These are phyloP conservation scores for Notothenia rossii DNA, from an alignment of 2,113 vertebrate genomes.

Conservation along the genomic window DNA sequence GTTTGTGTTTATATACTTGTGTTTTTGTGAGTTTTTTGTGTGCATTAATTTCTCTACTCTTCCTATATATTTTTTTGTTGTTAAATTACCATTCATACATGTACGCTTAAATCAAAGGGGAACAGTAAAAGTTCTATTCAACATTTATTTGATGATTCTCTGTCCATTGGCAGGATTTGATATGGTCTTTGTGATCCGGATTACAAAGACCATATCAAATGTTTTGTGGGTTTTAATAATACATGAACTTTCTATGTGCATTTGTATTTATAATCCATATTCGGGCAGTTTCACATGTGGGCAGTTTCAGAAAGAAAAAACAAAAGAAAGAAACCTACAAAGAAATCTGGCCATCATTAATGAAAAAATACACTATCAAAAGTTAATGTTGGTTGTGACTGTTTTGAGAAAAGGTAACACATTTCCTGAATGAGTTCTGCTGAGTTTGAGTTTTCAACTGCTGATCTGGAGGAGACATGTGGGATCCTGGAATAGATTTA, in stretches of 20 bases:
- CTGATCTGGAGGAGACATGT: conserved; percentile 26
- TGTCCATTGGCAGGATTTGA: too few relatives aligned
- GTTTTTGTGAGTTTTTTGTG: neutral
- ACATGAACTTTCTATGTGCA: neutral
- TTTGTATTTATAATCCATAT: conserved; percentile 8
- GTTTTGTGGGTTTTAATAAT: conserved; percentile 18
- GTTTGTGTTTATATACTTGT: neutral
- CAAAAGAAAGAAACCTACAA: neutral
- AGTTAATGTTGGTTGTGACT: neutral
- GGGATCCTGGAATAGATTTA: conserved; percentile 46
- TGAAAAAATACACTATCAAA: neutral
- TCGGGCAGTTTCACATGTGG: conserved; percentile 30
- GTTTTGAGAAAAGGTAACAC: neutral
- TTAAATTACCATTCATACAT: neutral
- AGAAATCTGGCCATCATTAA: conserved; percentile 2
- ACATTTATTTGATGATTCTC: too few relatives aligned
- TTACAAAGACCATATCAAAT: neutral
- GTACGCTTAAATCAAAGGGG: too few relatives aligned
- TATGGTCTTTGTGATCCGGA: neutral
- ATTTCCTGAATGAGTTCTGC: neutral
- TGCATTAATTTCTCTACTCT: neutral
- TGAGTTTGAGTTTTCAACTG: neutral
- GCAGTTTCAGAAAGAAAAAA: conserved; percentile 2
- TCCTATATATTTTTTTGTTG: too few relatives aligned
- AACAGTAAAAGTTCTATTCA: too few relatives aligned